These are phyloP conservation scores for Agrypnia vestita DNA, from an alignment of 1,140 invertebrate species.

Conservation along the genomic window DNA sequence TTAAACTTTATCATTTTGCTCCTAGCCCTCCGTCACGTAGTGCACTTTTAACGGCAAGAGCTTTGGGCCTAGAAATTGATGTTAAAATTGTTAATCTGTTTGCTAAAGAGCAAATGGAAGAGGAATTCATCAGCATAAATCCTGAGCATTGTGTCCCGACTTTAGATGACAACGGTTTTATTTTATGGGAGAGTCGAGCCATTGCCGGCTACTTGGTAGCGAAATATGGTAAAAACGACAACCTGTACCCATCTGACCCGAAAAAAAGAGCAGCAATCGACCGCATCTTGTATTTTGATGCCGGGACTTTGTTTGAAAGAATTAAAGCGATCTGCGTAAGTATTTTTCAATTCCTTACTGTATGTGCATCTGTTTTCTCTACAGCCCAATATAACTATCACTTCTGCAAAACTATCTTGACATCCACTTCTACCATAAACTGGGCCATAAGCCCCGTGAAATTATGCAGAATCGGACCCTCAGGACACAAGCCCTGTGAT, in stretches of 20 bases:
- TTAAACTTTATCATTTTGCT: slow-evolving; percentile 79
- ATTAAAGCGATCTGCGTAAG: slow-evolving; percentile 76
- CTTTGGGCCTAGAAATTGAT: slow-evolving; percentile 78
- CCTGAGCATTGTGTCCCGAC: slow-evolving; percentile 80
- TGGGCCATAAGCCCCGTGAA: too few relatives aligned
- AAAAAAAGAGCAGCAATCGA: slow-evolving; percentile 75
- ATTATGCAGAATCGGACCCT: too few relatives aligned
- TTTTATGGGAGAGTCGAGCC: slow-evolving; percentile 75
- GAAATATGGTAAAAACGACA: slow-evolving; percentile 76
- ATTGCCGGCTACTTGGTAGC: slow-evolving; percentile 77
- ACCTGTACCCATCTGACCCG: slow-evolving; percentile 75
- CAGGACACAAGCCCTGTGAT: too few relatives aligned
- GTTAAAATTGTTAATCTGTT: slow-evolving; percentile 75
- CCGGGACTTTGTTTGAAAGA: slow-evolving; percentile 75
- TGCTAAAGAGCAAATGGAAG: slow-evolving; percentile 77
- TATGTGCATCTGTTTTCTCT: too few relatives aligned
- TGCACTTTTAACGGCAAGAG: slow-evolving; percentile 77
- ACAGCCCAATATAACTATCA: too few relatives aligned
- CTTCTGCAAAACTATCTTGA: too few relatives aligned
- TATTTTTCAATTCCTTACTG: slow-evolving; percentile 33
- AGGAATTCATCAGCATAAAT: slow-evolving; percentile 79
- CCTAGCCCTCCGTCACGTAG: slow-evolving; percentile 79
- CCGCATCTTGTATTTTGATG: slow-evolving; percentile 78
- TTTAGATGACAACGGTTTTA: slow-evolving; percentile 78
- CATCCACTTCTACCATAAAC: too few relatives aligned